phyloP scores from a whole-genome alignment of 1,140 invertebrate genomes.

The Drosophila baimaii region DNA sequence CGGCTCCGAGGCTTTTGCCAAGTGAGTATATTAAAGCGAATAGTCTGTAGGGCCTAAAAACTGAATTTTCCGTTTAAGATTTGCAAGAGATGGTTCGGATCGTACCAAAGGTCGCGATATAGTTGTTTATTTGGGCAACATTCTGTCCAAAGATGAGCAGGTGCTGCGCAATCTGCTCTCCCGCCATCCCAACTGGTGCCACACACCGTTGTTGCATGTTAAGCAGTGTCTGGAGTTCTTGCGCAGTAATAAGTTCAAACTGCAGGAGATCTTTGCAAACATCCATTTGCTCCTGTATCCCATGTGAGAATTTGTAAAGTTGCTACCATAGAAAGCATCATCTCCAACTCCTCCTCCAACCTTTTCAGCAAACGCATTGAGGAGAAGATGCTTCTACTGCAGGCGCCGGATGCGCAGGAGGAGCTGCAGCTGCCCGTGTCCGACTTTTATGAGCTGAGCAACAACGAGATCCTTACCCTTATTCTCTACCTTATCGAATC shows the following conservation, averaged over 20 bases:
- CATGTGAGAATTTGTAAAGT: conserved; percentile 75
- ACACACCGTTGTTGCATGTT: conserved; percentile 85
- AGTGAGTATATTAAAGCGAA: conserved; percentile 76
- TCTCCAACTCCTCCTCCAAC: neutral
- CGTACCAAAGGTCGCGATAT: conserved; percentile 86
- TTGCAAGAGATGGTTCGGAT: conserved; percentile 85
- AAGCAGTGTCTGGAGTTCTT: conserved; percentile 85
- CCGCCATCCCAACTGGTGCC: conserved; percentile 86
- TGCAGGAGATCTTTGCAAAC: conserved; percentile 85
- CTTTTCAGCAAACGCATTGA: conserved; percentile 73
- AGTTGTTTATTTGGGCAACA: conserved; percentile 79
- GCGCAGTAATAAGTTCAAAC: conserved; percentile 83
- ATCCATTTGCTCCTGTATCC: conserved; percentile 86
- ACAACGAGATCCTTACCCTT: conserved; percentile 73
- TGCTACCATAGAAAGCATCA: neutral
- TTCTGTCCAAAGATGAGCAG: conserved; percentile 64
- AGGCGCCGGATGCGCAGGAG: conserved; percentile 54
- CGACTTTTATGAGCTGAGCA: conserved; percentile 48
- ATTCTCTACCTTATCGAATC: conserved; percentile 84
- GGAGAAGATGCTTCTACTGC: conserved; percentile 69
- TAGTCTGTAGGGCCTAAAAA: neutral
- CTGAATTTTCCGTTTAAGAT: conserved; percentile 75
- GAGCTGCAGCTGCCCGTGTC: conserved; percentile 64
- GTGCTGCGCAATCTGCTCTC: conserved; percentile 82
- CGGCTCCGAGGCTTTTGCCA: conserved; percentile 85